These are phyloP conservation scores for Drosophila birchii DNA, from an alignment of 2,888 invertebrate species.

Conservation along the genomic window DNA sequence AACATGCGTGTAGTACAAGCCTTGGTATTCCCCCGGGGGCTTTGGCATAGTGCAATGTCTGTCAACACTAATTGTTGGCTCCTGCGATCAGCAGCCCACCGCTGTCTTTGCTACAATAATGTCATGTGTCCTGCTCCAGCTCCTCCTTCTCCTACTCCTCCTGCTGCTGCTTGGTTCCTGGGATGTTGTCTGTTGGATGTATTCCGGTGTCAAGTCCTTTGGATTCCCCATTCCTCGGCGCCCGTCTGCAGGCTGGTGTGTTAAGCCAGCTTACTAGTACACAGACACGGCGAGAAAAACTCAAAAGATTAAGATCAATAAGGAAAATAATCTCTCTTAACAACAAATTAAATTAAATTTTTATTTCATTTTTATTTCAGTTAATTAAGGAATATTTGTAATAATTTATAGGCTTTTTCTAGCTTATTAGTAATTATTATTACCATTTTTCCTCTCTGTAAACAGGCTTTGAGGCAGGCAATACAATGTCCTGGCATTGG, in stretches of 20 bases:
- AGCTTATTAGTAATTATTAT: not conserved
- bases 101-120: slow-evolving; percentile 70
- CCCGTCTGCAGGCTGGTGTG: slow-evolving; percentile 17
- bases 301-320: not conserved
- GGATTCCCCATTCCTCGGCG: not conserved
- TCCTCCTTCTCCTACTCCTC: not conserved
- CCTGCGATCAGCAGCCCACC: slow-evolving; percentile 56
- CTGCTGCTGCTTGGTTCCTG: not conserved
- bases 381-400: not conserved
- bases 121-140: slow-evolving; percentile 37
- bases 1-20: slow-evolving; percentile 49
- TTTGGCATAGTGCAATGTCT: slow-evolving; percentile 73
- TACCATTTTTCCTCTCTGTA: not conserved
- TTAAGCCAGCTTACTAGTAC: slow-evolving; percentile 53
- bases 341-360: not conserved
- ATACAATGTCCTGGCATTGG: slow-evolving; percentile 46
- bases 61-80: slow-evolving; percentile 78
- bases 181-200: slow-evolving; percentile 23
- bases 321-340: not conserved
- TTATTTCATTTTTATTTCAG: not conserved
- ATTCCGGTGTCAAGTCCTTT: slow-evolving; percentile 22
- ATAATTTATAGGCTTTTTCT: not conserved
- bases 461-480: not conserved
- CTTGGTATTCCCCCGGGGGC: slow-evolving; percentile 68
- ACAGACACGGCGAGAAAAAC: slow-evolving; percentile 10